Conservation (phyloP, 2,888 invertebrate species). For the Erynnis tages region DNA sequence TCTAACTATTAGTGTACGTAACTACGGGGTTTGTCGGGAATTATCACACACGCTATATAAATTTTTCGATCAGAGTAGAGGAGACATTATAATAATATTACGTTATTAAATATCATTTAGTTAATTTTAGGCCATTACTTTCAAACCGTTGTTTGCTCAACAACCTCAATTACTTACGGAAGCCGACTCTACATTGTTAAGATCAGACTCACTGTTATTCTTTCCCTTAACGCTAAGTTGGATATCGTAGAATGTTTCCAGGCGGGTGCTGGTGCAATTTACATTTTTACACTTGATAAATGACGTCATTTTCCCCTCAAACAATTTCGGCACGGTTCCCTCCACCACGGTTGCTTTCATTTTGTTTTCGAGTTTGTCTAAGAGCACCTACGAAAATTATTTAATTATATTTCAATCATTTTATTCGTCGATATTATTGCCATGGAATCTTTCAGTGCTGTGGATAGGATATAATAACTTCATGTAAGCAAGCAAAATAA, state of each 20-base stretch:
- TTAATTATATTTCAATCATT: not conserved
- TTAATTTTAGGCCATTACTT: too few relatives aligned
- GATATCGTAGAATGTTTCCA: slow-evolving; percentile 99
- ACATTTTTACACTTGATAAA: slow-evolving; percentile 99
- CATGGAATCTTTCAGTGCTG: too few relatives aligned
- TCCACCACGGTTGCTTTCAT: slow-evolving; percentile 99
- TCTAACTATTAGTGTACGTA: too few relatives aligned
- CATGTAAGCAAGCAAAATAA: too few relatives aligned
- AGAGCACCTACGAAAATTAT: slow-evolving; percentile 82
- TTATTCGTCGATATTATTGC: too few relatives aligned
- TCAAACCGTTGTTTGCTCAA: too few relatives aligned
- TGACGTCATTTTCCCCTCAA: slow-evolving; percentile 99
- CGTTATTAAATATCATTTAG: too few relatives aligned
- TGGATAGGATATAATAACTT: too few relatives aligned
- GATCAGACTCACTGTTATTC: slow-evolving; percentile 88
- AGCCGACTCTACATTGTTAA: not conserved
- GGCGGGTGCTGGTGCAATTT: slow-evolving; percentile 95
- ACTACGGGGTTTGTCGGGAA: too few relatives aligned
- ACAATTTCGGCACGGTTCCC: slow-evolving; percentile 97
- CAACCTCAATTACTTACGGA: not conserved
- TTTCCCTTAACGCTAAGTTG: slow-evolving; percentile 99
- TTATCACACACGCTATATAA: too few relatives aligned
- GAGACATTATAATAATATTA: too few relatives aligned
- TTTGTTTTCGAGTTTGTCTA: slow-evolving; percentile 99
- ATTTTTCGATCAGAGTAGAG: too few relatives aligned